Evolutionary conservation across 2,113 vertebrate genomes (phyloP), one percentile per base, ranked within the genome.

Genomic region (Bettongia penicillata): DNA sequence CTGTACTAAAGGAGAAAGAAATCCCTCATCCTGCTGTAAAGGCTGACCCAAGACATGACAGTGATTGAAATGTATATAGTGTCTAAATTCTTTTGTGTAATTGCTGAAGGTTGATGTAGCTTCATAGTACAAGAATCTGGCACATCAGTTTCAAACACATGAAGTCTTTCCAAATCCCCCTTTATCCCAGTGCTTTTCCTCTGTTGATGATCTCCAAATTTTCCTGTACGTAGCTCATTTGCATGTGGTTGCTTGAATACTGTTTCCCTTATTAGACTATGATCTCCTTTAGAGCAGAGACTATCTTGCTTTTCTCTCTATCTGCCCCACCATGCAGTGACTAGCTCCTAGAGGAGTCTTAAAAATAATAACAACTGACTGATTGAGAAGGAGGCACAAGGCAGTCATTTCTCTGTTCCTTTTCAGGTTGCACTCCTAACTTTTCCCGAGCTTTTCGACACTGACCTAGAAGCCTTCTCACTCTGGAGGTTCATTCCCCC

Each of bases 21-120:
- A 55, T 94, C 93, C 93, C 91, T 91, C 91, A 47, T 6, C 26
- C 77, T 96, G 77, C 68, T 51, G 52, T 94, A 91, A 92, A 91
- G n/a, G 23, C 92, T 96, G 93, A 96, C 90, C 96, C 95, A 95
- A 53, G 93, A 90, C 94, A 92, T 92, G 91, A 7, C 96, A 96
- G 91, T 57, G 22, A 90, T 91, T 91, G 51, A 94, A 97, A 97
- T 95, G 93, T 57, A 55, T 26, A 37, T 77, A 52, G 14, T 22
- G 92, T 91, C 57, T 95, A 93, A 97, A 96, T 55, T 61, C 91
- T 94, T 96, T 92, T n/a, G 93, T 50, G 94, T 96, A 95, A 43
- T 22, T 37, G 37, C 53, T 91, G 90, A 94, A 96, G 91, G 95
- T 91, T 91, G 93, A 96, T 50, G 51, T 47, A 95, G 53, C 22